Percentiles rank a stretch among this genome's conserved stretches.
Conservation (phyloP, 2,888 invertebrate genomes). For the Escarpia spicata region DNA sequence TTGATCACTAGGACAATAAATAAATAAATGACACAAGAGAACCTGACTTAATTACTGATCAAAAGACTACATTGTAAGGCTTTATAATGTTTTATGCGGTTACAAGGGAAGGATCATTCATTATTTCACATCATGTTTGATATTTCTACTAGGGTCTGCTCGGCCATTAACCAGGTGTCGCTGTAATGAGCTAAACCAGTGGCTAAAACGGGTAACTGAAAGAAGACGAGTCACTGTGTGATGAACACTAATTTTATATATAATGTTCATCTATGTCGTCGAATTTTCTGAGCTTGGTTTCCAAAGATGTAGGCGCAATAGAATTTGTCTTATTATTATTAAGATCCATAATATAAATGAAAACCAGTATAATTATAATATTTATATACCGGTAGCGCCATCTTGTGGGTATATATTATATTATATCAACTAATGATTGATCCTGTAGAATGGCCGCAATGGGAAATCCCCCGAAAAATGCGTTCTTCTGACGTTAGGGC, state of each 20-base stretch:
- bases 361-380: not conserved
- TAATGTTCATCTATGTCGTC: too few species aligned
- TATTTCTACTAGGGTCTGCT: not conserved
- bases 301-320: too few species aligned
- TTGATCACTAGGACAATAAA: not conserved
- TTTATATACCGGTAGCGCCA: not conserved
- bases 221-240: too few species aligned
- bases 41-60: not conserved
- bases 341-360: too few species aligned
- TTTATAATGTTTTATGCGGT: not conserved
- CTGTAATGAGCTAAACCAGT: not conserved
- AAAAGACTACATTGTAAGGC: not conserved
- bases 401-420: not conserved
- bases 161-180: not conserved
- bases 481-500: not conserved
- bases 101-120: not conserved
- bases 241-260: too few species aligned
- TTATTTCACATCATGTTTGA: not conserved
- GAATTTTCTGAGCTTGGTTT: too few species aligned
- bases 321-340: too few species aligned
- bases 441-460: not conserved
- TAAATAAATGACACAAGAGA: not conserved
- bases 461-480: constrained; percentile 8
- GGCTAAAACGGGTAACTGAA: too few species aligned
- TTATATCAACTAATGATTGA: not conserved